Evolutionary conservation across 2,888 invertebrate species (phyloP), one percentile per base, ranked within the genome.

Genomic region (Orchesella flavescens): DNA sequence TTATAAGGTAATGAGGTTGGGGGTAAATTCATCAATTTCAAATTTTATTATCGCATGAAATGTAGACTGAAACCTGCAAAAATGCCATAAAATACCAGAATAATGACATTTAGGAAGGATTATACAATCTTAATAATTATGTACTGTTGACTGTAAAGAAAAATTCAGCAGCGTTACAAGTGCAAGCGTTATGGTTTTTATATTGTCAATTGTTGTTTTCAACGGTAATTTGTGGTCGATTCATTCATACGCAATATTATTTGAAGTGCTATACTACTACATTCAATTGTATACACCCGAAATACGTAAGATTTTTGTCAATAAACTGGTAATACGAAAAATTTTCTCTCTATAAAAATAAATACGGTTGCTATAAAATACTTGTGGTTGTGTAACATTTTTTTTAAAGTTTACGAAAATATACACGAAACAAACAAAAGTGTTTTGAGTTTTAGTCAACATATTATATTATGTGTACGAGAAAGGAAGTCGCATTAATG

Each of bases 61-160:
- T 61, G 44, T 63, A 59, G 71, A 78, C 78, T 78, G 78, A 78
- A 78, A 53, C 76, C 59, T 71, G 44, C 49, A 17, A 65, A 73
- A 77, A 46, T 46, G 78, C 71, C 78, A 78, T 68, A 59, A 46
- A 55, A 78, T 49, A 69, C 71, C 61, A 63, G 53, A 71, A 69
- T 59, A 77, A 78, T 69, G 78, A 78, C 78, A 78, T 78, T 78
- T 78, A 34, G 63, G 24, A 5, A 63, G 9, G 34, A 17, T 59
- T 12, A 59, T 9, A n/a, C 12, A 17, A 59, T 19, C 34, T 34
- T 34, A 34, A 34, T 34, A 34, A 2, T 34, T 34, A 7, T 34
- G 34, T 34, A 34, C 7, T 34, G n/a, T n/a, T n/a, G n/a, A n/a
- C n/a, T 34, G 34, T n/a, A 34, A 34, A 34, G 34, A 34, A 34